Conservation (phyloP, 1,140 invertebrate species). For the Drosophila suzukii region DNA sequence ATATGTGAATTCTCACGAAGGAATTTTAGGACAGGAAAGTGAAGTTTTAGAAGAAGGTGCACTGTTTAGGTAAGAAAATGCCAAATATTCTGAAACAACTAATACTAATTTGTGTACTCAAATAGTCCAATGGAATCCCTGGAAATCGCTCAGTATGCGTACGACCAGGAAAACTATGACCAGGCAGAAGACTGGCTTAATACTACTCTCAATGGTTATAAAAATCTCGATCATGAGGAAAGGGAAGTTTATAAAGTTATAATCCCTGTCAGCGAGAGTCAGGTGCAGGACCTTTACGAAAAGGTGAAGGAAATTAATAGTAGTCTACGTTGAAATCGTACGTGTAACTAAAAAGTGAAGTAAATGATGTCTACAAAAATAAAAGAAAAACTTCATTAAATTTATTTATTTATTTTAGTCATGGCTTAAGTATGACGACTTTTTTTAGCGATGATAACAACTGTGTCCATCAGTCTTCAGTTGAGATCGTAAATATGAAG, state of each 20-base stretch:
- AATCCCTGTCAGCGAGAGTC: background rate
- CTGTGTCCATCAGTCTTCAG: background rate
- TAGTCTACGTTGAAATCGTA: background rate
- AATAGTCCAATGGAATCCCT: background rate
- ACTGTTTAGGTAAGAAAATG: background rate
- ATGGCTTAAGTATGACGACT: background rate
- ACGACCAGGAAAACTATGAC: background rate
- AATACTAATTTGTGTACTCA: background rate
- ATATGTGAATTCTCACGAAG: no score
- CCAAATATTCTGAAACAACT: background rate
- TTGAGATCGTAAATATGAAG: background rate
- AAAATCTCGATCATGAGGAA: background rate
- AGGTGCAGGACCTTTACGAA: constrained; percentile 1
- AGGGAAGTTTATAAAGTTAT: background rate
- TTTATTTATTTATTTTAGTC: background rate
- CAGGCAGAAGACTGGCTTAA: constrained; percentile 3
- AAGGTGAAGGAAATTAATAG: background rate
- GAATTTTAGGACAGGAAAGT: no score
- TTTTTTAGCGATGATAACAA: background rate
- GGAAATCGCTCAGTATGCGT: constrained; percentile 1
- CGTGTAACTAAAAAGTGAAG: background rate
- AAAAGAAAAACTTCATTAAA: background rate
- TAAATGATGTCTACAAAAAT: background rate
- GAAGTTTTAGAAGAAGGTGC: background rate
- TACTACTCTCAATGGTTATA: background rate